Percentiles rank a stretch among this genome's conserved stretches.
phyloP scores from a whole-genome alignment of 2,797 vertebrate genomes.

The Hydrolagus colliei region DNA sequence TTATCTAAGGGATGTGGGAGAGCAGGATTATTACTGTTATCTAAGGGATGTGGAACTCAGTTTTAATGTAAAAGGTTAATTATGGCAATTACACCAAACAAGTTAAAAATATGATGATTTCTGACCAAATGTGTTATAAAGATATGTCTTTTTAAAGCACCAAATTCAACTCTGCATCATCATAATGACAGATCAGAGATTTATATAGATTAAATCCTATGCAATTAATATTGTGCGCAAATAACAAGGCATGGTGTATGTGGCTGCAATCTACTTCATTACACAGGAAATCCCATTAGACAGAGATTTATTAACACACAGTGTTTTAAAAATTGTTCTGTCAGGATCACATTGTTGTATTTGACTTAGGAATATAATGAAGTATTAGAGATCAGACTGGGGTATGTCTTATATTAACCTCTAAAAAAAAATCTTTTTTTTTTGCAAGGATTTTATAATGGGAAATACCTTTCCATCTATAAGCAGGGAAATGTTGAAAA shows the following conservation, averaged over 20 bases:
- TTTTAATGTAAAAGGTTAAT: constrained; percentile 1
- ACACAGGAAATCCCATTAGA: not conserved
- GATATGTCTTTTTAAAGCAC: not conserved
- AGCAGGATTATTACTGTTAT: not conserved
- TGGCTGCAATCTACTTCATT: not conserved
- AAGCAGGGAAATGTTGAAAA: not conserved
- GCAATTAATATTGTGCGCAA: not conserved
- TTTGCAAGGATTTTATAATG: no score
- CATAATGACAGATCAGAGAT: not conserved
- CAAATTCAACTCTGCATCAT: not conserved
- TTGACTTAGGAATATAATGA: not conserved
- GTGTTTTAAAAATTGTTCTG: not conserved
- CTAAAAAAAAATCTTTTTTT: no score
- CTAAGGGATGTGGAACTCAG: not conserved
- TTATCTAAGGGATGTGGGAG: not conserved
- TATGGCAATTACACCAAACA: not conserved
- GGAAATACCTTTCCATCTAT: no score
- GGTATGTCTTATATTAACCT: no score
- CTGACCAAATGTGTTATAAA: not conserved
- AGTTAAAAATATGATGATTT: not conserved
- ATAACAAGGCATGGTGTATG: not conserved
- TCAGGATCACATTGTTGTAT: not conserved
- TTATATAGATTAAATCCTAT: not conserved
- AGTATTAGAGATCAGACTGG: no score
- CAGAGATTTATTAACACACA: not conserved